These are phyloP conservation scores for Sminthurinus aureus DNA, from an alignment of 2,888 invertebrate species.

Conservation along the genomic window DNA sequence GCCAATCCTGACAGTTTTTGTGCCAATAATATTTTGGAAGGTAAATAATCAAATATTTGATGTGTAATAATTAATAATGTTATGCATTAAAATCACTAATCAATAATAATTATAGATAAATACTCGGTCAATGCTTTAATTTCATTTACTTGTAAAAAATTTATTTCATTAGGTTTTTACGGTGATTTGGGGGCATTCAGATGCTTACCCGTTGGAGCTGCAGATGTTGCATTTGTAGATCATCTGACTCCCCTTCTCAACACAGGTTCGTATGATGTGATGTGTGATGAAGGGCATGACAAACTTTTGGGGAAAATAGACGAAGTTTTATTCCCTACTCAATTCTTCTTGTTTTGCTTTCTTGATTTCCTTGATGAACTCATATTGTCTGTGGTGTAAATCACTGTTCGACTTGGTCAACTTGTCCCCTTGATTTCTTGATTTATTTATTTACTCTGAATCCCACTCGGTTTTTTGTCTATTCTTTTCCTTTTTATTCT, in stretches of 20 bases:
- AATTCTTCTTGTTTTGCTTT: not conserved
- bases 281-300: not conserved
- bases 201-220: conserved; percentile 56
- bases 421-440: too few relatives aligned
- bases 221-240: conserved; percentile 59
- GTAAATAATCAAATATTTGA: too few relatives aligned
- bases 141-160: too few relatives aligned
- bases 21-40: conserved; percentile 58
- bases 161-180: conserved; percentile 50
- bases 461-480: not conserved
- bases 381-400: not conserved
- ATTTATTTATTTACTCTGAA: not conserved
- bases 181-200: conserved; percentile 58
- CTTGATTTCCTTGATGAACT: not conserved
- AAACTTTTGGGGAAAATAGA: too few relatives aligned
- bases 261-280: conserved; percentile 47
- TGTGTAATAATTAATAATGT: too few relatives aligned
- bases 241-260: conserved; percentile 58
- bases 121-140: too few relatives aligned
- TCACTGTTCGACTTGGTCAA: not conserved
- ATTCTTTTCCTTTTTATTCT: not conserved
- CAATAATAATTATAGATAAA: too few relatives aligned
- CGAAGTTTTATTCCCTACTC: not conserved
- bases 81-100: too few relatives aligned
- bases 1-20: conserved; percentile 55